Base-by-base conservation (phyloP, 2,797 vertebrate genomes). In the Oryzias dopingdopingensis region DNA sequence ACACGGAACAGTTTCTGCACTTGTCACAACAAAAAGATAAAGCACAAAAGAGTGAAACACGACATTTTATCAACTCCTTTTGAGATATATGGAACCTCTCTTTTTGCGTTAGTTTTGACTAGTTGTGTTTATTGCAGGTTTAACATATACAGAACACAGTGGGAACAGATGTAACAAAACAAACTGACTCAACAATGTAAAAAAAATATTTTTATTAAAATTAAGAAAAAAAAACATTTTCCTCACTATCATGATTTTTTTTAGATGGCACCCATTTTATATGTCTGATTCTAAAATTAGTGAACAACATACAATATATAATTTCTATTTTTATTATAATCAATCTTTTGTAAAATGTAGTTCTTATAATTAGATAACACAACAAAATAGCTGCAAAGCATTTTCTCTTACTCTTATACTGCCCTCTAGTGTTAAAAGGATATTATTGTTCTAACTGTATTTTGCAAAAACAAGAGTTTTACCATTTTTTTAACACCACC, bases 1-100 rank as follows among this genome's bases (percentile, higher is more conserved):
- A 43, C 16, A 61, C 45, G 15, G 42, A 41, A 60, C 46, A 26
- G 52, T 43, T 60, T 75, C 40, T 52, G 48, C 53, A 44, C 44
- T 69, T 18, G 6, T 5, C 29, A 45, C 32, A 48, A 80, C 64
- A 84, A 78, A 72, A 45, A 71, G 45, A 14, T 42, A 54, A 26
- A 44, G 13, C 12, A 70, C 64, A 74, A 81, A 70, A 72, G 63
- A 55, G 14, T 49, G 74, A 78, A 81, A 86, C 50, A 54, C 43
- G 56, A 86, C 44, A 72, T 68, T 16, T 37, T 40, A 26, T 48
- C 45, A 72, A 60, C 12, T 51, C 44, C 56, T 68, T 72, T 76
- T 42, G 71, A 71, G 59, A 58, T 20, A 71, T 72, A 77, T 43
- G 42, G 71, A 47, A 70, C 53, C 44, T 48, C 41, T 59, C 6